Evolutionary conservation across 2,888 invertebrate species (phyloP).

Genomic region (Troides helena): DNA sequence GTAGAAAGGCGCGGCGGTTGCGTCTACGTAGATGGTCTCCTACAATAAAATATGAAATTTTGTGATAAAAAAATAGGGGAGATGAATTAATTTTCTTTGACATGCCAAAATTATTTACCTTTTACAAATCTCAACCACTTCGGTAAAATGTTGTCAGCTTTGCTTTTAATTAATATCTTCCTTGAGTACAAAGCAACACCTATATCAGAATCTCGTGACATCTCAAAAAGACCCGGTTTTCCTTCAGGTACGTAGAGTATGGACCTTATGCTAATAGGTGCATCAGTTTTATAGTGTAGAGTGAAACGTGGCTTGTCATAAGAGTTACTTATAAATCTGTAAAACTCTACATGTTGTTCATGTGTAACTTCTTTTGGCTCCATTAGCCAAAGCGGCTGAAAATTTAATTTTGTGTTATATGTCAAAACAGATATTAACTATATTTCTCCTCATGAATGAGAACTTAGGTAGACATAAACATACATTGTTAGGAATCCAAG

Average conservation of each 20-base stretch:
- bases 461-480: no score
- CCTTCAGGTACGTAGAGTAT: conserved; percentile 96
- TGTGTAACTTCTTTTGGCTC: conserved; percentile 92
- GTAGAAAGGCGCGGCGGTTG: no score
- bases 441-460: no score
- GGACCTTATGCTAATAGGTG: conserved; percentile 93
- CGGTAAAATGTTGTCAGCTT: conserved; percentile 93
- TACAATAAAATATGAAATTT: no score
- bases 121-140: conserved; percentile 97
- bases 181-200: conserved; percentile 95
- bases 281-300: conserved; percentile 96
- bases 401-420: conserved; percentile 26
- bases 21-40: no score
- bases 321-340: conserved; percentile 91
- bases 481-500: no score
- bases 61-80: background rate
- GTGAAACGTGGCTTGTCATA: conserved; percentile 94
- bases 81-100: background rate
- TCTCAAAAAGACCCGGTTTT: conserved; percentile 94
- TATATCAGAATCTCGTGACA: conserved; percentile 90
- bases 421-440: no score
- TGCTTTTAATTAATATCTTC: conserved; percentile 95
- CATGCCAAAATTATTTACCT: conserved; percentile 70
- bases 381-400: conserved; percentile 94
- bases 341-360: conserved; percentile 96